Base-by-base conservation (phyloP, 2,113 vertebrate species). In the Malurus melanocephalus region DNA sequence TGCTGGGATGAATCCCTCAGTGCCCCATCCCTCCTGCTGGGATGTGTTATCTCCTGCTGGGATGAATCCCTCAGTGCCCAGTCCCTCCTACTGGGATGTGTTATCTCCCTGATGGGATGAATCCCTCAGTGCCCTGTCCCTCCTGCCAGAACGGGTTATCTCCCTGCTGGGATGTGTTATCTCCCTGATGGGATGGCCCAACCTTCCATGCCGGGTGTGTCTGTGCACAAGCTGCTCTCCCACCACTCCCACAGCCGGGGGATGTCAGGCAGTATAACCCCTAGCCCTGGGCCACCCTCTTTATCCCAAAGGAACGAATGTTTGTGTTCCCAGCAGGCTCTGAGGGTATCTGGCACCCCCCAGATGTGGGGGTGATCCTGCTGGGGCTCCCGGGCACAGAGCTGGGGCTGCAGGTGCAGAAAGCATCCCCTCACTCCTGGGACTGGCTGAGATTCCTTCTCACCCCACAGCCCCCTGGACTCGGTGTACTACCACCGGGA, bases 401-500 rank as follows among this genome's bases (percentile, higher is more conserved):
- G 19, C 49, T 48, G 2, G 1, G 66, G 49, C 28, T 49, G 19
- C 0, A 1, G 30, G 28, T 5, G 9, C 0, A 0, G 28, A 19
- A 48, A 40, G 32, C 13, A 5, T 48, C 19, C 13, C 16, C 19
- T 33, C 1, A 0, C 46, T 64, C 7, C 57, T 22, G 40, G 40
- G 21, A 14, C 24, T 61, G 77, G 24, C 85, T 81, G 55, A 81
- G 61, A 12, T 18, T 53, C 33, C 62, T 48, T 45, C 61, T 79
- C 6, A 1, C 73, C 61, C 83, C 9, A 2, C 87, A 99, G 99
- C 83, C 93, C 98, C 20, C 93, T 96, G 1, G 98, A 98, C 87
- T 96, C 97, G 0, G 97, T 99, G 60, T 99, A 99, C 84, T 99
- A 99, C 93, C 99, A 99, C 79, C 98, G 99, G 49, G 99, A 99